A percentile compares a stretch with the other conserved stretches of the same genome.
Evolutionary conservation across 2,888 invertebrate genomes (phyloP).

Genomic region (Kryphioiulus occultus): DNA sequence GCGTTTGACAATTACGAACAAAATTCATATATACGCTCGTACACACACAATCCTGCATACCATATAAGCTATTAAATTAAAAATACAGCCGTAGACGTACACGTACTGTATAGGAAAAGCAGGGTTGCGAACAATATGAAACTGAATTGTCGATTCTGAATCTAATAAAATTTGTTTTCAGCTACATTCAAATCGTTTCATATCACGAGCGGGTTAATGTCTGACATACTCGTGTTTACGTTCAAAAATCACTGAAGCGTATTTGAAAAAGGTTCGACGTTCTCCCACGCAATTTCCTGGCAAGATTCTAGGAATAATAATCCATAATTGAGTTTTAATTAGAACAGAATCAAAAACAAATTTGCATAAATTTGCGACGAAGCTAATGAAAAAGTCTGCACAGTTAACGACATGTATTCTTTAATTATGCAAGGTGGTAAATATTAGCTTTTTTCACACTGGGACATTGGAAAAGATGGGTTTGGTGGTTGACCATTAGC

Average conservation of each 20-base stretch:
- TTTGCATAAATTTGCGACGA: too few species aligned
- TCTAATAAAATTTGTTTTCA: background rate
- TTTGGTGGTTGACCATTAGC: too few species aligned
- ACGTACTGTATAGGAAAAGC: background rate
- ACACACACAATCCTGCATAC: background rate
- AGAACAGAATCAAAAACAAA: background rate
- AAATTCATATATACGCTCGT: background rate
- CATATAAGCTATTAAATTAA: background rate
- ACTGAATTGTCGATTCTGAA: background rate
- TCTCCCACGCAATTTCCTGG: slow-evolving; percentile 23
- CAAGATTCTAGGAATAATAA: background rate
- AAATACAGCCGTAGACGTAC: background rate
- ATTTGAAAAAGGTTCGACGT: slow-evolving; percentile 13
- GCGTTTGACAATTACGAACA: background rate
- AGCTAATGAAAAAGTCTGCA: too few species aligned
- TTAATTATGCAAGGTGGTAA: too few species aligned
- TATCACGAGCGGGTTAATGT: background rate
- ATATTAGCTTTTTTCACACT: too few species aligned
- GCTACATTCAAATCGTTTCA: slow-evolving; percentile 1
- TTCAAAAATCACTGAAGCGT: background rate
- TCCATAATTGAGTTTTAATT: background rate
- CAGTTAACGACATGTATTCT: too few species aligned
- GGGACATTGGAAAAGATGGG: too few species aligned
- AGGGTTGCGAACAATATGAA: background rate
- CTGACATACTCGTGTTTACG: slow-evolving; percentile 1